phyloP scores from a whole-genome alignment of 2,113 vertebrate species.

The Hipposideros armiger region DNA sequence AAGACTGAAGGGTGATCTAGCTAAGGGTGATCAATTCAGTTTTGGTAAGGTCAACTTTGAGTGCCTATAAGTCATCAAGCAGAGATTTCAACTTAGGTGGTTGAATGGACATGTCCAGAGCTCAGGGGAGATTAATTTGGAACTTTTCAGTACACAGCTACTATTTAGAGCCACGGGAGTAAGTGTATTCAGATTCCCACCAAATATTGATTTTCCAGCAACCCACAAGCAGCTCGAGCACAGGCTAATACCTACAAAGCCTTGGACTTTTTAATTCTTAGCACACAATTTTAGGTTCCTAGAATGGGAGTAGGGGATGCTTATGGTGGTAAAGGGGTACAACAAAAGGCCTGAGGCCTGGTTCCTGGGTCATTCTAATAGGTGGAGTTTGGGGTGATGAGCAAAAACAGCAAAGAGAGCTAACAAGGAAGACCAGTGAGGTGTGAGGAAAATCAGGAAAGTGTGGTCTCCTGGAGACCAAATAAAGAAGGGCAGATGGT shows the following conservation, averaged over 20 bases:
- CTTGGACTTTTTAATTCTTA: conserved; percentile 10
- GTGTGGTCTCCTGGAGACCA: background rate
- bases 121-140: background rate
- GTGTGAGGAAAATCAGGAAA: background rate
- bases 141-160: background rate
- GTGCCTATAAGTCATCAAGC: background rate
- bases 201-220: background rate
- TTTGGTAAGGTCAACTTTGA: background rate
- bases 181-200: background rate
- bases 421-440: background rate
- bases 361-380: background rate
- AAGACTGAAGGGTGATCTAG: background rate
- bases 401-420: background rate
- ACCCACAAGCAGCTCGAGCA: background rate
- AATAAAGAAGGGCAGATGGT: background rate
- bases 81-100: background rate
- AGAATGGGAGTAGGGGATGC: background rate
- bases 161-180: background rate
- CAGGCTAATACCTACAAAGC: background rate
- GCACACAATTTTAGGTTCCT: background rate
- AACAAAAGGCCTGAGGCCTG: background rate
- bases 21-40: background rate
- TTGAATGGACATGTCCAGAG: background rate
- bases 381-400: background rate
- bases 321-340: background rate